Evolutionary conservation across 1,140 invertebrate species (phyloP).

Genomic region (Anastatus disparis): DNA sequence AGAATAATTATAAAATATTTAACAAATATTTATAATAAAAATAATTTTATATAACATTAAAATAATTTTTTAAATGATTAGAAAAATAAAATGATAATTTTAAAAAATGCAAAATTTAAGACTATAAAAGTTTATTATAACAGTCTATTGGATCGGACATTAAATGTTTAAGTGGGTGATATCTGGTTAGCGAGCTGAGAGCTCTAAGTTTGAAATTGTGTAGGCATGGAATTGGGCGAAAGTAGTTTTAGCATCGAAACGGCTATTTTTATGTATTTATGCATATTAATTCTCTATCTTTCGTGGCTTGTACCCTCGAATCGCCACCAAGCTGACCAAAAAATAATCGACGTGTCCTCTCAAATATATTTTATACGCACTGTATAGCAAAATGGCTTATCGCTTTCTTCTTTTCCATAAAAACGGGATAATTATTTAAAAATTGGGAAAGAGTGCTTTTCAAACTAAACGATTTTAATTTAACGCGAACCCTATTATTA

Average conservation of each 20-base stretch:
- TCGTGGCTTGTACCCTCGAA: not conserved
- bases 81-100: too few species aligned
- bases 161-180: not conserved
- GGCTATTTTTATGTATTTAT: conserved; percentile 31
- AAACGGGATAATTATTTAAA: not conserved
- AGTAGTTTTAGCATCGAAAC: conserved; percentile 4
- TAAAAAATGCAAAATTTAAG: too few species aligned
- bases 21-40: too few species aligned
- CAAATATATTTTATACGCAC: not conserved
- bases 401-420: not conserved
- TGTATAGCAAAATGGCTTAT: not conserved
- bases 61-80: too few species aligned
- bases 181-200: not conserved
- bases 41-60: too few species aligned
- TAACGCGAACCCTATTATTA: too few species aligned
- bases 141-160: not conserved
- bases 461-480: too few species aligned
- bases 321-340: not conserved
- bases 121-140: too few species aligned
- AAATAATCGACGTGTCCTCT: not conserved
- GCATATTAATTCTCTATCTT: conserved; percentile 15
- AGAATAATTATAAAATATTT: too few species aligned
- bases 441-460: too few species aligned
- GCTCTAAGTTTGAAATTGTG: not conserved
- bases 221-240: not conserved